Evolutionary conservation across 2,797 vertebrate genomes (phyloP).

Genomic region (Sebastes minor): DNA sequence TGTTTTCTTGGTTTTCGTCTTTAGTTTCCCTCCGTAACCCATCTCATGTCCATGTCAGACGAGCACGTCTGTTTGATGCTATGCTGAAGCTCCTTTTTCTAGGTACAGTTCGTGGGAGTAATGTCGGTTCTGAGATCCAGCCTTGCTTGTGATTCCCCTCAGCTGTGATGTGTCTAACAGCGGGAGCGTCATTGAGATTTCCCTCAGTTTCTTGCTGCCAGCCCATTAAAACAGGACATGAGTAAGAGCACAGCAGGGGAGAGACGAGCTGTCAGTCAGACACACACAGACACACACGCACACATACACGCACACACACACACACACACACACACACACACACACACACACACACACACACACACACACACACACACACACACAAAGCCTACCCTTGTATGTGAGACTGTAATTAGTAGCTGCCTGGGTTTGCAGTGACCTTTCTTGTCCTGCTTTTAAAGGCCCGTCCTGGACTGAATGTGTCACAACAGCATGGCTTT

Average conservation of each 20-base stretch:
- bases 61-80: slow-evolving; percentile 8
- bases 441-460: slow-evolving; percentile 44
- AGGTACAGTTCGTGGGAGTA: background rate
- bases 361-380: slow-evolving; percentile 9
- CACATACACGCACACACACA: background rate
- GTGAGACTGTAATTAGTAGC: slow-evolving; percentile 53
- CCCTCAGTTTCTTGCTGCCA: slow-evolving; percentile 44
- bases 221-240: slow-evolving; percentile 59
- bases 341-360: slow-evolving; percentile 5
- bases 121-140: slow-evolving; percentile 6
- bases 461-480: slow-evolving; percentile 10
- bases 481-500: slow-evolving; percentile 9
- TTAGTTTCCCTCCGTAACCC: background rate
- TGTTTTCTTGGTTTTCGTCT: slow-evolving; percentile 36
- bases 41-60: slow-evolving; percentile 23
- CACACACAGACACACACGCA: background rate
- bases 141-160: slow-evolving; percentile 27
- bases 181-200: slow-evolving; percentile 44
- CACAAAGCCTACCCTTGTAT: slow-evolving; percentile 40
- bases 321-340: background rate
- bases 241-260: slow-evolving; percentile 50
- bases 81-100: background rate
- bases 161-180: slow-evolving; percentile 42
- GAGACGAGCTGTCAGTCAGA: slow-evolving; percentile 55
- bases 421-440: slow-evolving; percentile 51